Percentiles rank a stretch among this genome's conserved stretches.
phyloP scores from a whole-genome alignment of 2,888 invertebrate species.

The Neoaliturus tenellus region DNA sequence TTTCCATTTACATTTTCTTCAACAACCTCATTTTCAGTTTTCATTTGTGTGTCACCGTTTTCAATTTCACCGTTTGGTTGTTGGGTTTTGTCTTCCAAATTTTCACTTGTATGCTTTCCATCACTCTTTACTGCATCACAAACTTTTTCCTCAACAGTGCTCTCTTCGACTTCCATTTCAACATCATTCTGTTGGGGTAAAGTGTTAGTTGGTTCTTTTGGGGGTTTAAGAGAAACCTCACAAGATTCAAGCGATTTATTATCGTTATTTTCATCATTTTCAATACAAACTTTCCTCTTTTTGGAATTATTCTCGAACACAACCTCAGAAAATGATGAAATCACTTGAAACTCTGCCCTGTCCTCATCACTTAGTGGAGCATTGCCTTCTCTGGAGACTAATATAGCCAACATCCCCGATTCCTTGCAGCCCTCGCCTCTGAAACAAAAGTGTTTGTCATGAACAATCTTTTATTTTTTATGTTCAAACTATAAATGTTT shows the following conservation, averaged over 20 bases:
- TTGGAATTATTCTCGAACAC: constrained; percentile 56
- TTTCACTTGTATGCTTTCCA: constrained; percentile 53
- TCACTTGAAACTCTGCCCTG: constrained; percentile 74
- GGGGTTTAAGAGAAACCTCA: constrained; percentile 1
- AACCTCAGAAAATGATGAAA: constrained; percentile 80
- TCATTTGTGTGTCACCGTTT: constrained; percentile 41
- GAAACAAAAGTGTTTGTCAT: constrained; percentile 67
- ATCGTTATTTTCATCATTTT: constrained; percentile 13
- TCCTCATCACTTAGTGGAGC: constrained; percentile 79
- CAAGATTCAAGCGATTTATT: constrained; percentile 12
- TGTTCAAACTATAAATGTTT: no score
- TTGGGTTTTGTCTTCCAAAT: constrained; percentile 32
- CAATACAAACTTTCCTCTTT: constrained; percentile 52
- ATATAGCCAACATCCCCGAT: constrained; percentile 81
- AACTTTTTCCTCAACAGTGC: constrained; percentile 68
- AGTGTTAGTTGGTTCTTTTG: constrained; percentile 20
- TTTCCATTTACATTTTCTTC: constrained; percentile 62
- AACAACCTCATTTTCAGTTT: constrained; percentile 12
- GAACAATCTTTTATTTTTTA: no score
- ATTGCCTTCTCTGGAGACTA: constrained; percentile 90
- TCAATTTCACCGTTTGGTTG: constrained; percentile 38
- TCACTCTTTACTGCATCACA: constrained; percentile 46
- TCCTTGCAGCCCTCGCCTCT: constrained; percentile 91
- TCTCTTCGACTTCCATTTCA: constrained; percentile 69
- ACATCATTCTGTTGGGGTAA: constrained; percentile 58